Base-by-base conservation (phyloP, 2,888 invertebrate genomes). In the Temnothorax ravouxi region DNA sequence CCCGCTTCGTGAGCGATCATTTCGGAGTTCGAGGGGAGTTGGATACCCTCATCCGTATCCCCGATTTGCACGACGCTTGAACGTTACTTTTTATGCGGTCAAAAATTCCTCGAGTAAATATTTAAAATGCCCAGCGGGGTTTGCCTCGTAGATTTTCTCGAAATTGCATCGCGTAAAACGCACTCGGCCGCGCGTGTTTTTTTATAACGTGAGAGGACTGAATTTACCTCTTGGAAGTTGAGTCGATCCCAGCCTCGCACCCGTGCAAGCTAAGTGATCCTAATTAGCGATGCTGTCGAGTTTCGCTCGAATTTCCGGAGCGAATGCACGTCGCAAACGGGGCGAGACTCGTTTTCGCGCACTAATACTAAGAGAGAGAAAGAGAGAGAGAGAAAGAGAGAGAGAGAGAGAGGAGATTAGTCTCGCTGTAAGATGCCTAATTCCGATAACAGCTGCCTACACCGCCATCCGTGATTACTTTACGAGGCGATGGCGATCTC, bases 381-480 rank as follows among this genome's bases (percentile, higher is more conserved):
- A 59, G 34, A 50, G 21, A 64, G 8, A 25, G 13, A 44, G 64
- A 15, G 8, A 25, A 6, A 44, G 64, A 15, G 3, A 66, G 44
- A 69, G 9, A 52, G 3, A 66, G 44, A 69, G 9, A 34, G 21
- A 56, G 72, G 9, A 71, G 38, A 47, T 80, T 71, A 71, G 71
- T 71, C 79, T 59, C 77, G 29, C 21, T 50, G 59, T 38, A 66
- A 64, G 79, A 80, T 80, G 59, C 71, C 47, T n/a, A 71, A 80
- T 50, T 47, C n/a, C 50, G 79, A 80, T 80, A 79, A 71, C 29
- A 50, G 8, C 34, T 47, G 79, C 38, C 79, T 59, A 69, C 47
- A 59, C 47, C 71, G 79, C n/a, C 79, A 79, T 69, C 69, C 71
- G 47, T 80, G 79, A 80, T 80, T 80, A 71, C 79, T 80, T 80